phyloP scores from a whole-genome alignment of 2,888 invertebrate species.

The Rhimphoctona megacephalus region DNA sequence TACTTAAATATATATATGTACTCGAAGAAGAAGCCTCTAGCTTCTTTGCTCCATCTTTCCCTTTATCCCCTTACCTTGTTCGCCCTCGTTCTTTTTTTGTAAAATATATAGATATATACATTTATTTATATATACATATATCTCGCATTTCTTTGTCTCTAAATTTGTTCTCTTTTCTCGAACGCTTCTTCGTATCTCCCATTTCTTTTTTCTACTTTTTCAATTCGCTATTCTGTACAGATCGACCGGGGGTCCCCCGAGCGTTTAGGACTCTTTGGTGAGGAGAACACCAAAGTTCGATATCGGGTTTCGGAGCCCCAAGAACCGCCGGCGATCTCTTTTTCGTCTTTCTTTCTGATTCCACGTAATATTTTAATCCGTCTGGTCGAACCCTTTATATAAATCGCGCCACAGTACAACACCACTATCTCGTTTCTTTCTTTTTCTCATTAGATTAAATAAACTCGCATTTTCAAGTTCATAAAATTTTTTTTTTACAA shows the following conservation, averaged over 20 bases:
- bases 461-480: not conserved
- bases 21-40: constrained; percentile 46
- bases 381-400: constrained; percentile 80
- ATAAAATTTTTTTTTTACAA: not conserved
- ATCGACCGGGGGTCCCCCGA: constrained; percentile 72
- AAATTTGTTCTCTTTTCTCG: constrained; percentile 56
- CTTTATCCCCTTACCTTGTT: constrained; percentile 16
- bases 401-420: constrained; percentile 62
- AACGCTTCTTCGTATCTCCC: constrained; percentile 59
- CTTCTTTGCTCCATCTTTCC: constrained; percentile 34
- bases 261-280: constrained; percentile 66
- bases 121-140: not conserved
- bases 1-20: too few species aligned
- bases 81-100: constrained; percentile 17
- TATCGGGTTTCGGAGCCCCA: constrained; percentile 81
- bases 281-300: constrained; percentile 77
- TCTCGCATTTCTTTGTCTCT: constrained; percentile 63
- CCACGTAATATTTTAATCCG: constrained; percentile 82
- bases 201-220: constrained; percentile 70
- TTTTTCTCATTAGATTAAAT: constrained; percentile 29
- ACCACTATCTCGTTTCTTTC: constrained; percentile 42
- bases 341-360: constrained; percentile 78
- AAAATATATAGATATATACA: constrained; percentile 17
- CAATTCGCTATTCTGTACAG: constrained; percentile 65
- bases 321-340: constrained; percentile 66